These are phyloP conservation scores for Axis porcinus DNA, from an alignment of 2,113 vertebrate genomes.

Conservation along the genomic window DNA sequence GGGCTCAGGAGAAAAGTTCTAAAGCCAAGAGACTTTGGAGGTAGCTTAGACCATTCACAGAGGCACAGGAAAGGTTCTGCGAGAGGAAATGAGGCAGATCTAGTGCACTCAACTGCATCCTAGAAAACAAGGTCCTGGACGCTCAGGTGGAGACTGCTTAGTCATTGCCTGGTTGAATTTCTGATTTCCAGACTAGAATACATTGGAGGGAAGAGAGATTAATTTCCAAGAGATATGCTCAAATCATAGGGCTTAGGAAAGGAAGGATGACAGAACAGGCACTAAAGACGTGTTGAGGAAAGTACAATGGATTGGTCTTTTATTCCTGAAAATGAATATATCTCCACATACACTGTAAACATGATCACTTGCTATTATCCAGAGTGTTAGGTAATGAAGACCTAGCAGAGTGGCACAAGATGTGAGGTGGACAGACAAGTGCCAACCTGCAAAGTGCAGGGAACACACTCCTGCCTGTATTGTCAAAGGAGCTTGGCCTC, in stretches of 20 bases:
- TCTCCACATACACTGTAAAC: neutral
- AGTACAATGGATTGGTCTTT: neutral
- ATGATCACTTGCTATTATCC: neutral
- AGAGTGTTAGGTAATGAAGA: constrained; percentile 11
- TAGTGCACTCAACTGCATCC: neutral
- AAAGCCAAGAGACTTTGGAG: neutral
- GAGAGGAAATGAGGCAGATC: neutral
- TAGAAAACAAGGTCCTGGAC: neutral
- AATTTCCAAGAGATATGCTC: neutral
- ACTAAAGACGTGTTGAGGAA: neutral
- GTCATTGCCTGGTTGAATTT: neutral
- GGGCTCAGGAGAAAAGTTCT: neutral
- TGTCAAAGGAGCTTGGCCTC: constrained; percentile 3
- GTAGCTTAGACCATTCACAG: neutral
- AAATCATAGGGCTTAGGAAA: neutral
- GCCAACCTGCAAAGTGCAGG: constrained; percentile 32
- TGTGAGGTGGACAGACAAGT: constrained; percentile 50
- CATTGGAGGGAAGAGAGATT: neutral
- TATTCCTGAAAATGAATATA: constrained; percentile 32
- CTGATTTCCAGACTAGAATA: constrained; percentile 8
- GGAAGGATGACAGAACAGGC: neutral
- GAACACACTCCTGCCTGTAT: neutral
- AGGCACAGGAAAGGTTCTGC: neutral
- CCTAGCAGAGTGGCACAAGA: neutral
- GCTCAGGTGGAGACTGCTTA: neutral